Conservation (phyloP, 1,140 invertebrate genomes). For the Eriocheir sinensis region DNA sequence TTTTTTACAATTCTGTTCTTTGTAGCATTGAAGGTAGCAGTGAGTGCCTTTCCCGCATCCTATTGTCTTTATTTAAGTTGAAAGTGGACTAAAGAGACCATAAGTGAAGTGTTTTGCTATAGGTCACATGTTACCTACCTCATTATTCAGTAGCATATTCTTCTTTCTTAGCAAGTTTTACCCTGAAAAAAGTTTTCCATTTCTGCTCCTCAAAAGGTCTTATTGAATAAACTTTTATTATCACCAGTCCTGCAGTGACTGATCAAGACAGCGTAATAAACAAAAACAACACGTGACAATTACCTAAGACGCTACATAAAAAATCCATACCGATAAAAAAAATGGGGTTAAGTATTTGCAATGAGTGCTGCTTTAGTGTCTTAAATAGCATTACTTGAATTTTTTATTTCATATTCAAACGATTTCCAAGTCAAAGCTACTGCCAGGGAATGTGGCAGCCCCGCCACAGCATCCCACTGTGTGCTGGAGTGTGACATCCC, state of each 20-base stretch:
- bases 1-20: not conserved
- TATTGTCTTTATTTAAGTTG: constrained; percentile 37
- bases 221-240: not conserved
- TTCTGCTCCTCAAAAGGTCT: not conserved
- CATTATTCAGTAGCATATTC: constrained; percentile 66
- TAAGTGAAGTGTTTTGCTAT: constrained; percentile 60
- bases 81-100: constrained; percentile 41
- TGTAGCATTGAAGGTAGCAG: constrained; percentile 24
- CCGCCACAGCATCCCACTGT: not conserved
- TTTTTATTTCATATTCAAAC: constrained; percentile 59
- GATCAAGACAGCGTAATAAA: not conserved
- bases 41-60: constrained; percentile 48
- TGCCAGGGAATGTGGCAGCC: not conserved
- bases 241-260: not conserved
- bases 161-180: constrained; percentile 54
- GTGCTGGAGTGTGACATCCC: not conserved
- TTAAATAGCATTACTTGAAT: constrained; percentile 72
- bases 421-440: constrained; percentile 38
- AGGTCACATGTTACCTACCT: constrained; percentile 72
- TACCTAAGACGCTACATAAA: constrained; percentile 8
- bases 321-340: constrained; percentile 30
- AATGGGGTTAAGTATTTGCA: constrained; percentile 62
- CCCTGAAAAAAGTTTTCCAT: constrained; percentile 7
- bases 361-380: constrained; percentile 72
- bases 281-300: no score